phyloP scores from a whole-genome alignment of 2,113 vertebrate species.

The Perca schrenkii region DNA sequence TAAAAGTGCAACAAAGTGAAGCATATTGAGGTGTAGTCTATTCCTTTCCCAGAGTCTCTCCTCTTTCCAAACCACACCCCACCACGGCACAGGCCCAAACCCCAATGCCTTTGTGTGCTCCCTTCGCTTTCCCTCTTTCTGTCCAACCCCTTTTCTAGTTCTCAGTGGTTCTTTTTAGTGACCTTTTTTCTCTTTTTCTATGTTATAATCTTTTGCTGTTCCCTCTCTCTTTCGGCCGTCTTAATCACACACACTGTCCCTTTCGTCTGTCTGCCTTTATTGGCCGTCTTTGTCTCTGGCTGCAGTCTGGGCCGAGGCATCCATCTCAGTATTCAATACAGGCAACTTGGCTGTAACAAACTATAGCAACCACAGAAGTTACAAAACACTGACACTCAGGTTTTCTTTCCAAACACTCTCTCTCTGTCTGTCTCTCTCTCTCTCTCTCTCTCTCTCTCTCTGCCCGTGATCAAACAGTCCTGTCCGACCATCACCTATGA shows the following conservation, averaged over 20 bases:
- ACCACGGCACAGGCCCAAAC: conserved; percentile 72
- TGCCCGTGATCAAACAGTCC: conserved; percentile 30
- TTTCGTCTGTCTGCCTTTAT: conserved; percentile 40
- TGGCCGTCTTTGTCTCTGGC: conserved; percentile 49
- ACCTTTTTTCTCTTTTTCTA: conserved; percentile 38
- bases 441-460: background rate
- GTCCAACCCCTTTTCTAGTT: conserved; percentile 46
- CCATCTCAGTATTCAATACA: conserved; percentile 68
- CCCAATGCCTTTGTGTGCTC: conserved; percentile 72
- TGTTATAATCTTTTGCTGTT: conserved; percentile 38
- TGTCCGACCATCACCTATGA: conserved; percentile 57
- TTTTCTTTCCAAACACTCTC: conserved; percentile 39
- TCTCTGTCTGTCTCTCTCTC: background rate
- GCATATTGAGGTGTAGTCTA: conserved; percentile 68
- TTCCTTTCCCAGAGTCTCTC: conserved; percentile 64
- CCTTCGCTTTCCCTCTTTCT: conserved; percentile 56
- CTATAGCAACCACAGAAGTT: conserved; percentile 60
- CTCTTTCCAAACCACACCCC: conserved; percentile 81
- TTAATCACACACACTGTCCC: conserved; percentile 25
- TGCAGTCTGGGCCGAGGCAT: conserved; percentile 42
- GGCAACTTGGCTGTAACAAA: conserved; percentile 58
- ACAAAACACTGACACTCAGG: conserved; percentile 42
- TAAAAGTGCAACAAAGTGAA: conserved; percentile 65
- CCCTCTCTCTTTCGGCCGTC: conserved; percentile 26
- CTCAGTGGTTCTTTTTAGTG: conserved; percentile 24